These are phyloP conservation scores for Micromesistius poutassou DNA, from an alignment of 2,797 vertebrate genomes.

Conservation along the genomic window DNA sequence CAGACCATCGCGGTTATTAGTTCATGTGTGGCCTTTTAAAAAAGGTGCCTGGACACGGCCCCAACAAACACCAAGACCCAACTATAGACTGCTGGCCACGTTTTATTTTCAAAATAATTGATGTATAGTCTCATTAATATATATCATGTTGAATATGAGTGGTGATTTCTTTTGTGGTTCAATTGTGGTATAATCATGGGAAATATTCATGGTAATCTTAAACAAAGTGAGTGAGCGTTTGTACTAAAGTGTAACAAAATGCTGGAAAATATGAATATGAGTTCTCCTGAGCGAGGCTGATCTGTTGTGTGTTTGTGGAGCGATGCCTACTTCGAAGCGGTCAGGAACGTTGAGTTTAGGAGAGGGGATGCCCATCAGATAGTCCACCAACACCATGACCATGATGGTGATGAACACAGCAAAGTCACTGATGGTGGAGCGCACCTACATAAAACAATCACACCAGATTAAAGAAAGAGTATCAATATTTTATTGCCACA, in stretches of 20 bases:
- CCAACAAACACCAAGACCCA: no score
- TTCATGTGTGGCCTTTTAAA: not conserved
- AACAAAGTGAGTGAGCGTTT: not conserved
- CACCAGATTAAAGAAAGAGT: not conserved
- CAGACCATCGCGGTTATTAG: not conserved
- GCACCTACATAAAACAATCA: slow-evolving; percentile 74
- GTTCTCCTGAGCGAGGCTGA: not conserved
- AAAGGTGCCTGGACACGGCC: not conserved
- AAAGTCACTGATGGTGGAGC: slow-evolving; percentile 96
- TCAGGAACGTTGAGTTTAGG: slow-evolving; percentile 95
- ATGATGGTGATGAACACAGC: slow-evolving; percentile 98
- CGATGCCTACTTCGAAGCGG: slow-evolving; percentile 86
- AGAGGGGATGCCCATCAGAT: slow-evolving; percentile 92
- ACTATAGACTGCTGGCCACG: no score
- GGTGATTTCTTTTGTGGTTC: not conserved
- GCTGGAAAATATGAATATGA: not conserved
- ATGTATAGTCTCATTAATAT: not conserved
- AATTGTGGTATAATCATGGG: not conserved
- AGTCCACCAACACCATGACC: slow-evolving; percentile 94
- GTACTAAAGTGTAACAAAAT: not conserved
- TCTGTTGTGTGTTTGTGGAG: not conserved
- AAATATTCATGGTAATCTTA: not conserved
- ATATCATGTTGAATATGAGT: not conserved
- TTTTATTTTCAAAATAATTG: not conserved
- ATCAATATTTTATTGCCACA: no score